Base-by-base conservation (phyloP, 2,113 vertebrate species). In the Loxodonta africana region DNA sequence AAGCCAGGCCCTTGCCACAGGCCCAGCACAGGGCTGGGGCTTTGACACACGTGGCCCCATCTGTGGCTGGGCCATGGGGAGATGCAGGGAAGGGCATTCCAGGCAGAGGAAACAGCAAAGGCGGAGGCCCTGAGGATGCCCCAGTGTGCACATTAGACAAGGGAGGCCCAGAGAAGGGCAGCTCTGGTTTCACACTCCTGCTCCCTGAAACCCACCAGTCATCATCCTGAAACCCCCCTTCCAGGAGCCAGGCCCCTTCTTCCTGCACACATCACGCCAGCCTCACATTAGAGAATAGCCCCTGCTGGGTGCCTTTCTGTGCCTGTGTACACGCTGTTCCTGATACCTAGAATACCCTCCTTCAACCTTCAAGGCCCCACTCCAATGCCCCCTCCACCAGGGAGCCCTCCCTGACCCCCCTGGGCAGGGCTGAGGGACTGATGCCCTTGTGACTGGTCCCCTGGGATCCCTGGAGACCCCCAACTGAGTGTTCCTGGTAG, bases 21-120 rank as follows among this genome's bases (percentile, higher is more conserved):
- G 73, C 83, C 46, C 69, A 84, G 73, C 96, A 78, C 67, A 1
- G 91, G 82, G 78, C 95, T 46, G 46, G 20, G 41, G 78, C 83
- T 28, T 37, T 41, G 44, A 46, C 30, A 30, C 83, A 86, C 4
- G 14, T 81, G 95, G 73, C 67, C 33, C 30, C 18, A 4, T 85
- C 90, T 6, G 1, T 2, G 65, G 46, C 86, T 1, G 4, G 51
- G 62, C 78, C 44, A 23, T 0, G 33, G 53, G 17, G 30, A 91
- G 6, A 12, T 17, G 12, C 2, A 2, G 51, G 60, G 74, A 95
- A 94, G 65, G 51, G 2, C 8, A 1, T 46, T 85, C 30, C n/a
- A 41, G 37, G 30, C 6, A 28, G 82, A 65, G 28, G 60, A 57
- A 37, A 57, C 0, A 1, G 3, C 23, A 8, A 37, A 14, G 33